These are phyloP conservation scores for Forpus xanthops DNA, from an alignment of 2,797 vertebrate genomes.

Conservation along the genomic window DNA sequence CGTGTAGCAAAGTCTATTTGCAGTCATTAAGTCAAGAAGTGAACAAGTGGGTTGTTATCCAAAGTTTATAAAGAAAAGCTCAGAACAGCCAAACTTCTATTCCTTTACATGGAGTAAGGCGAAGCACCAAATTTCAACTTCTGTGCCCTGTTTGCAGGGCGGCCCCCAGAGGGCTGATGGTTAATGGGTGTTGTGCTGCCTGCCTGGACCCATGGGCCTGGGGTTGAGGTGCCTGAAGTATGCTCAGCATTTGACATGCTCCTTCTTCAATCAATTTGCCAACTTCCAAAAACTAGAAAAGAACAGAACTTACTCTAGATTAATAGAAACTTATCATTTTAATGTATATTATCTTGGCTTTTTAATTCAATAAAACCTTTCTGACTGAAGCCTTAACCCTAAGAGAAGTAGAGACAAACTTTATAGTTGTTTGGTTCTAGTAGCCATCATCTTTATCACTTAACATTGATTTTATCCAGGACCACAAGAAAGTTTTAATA, in stretches of 20 bases:
- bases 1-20: not conserved
- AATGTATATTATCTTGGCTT: not conserved
- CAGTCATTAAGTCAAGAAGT: not conserved
- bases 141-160: not conserved
- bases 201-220: not conserved
- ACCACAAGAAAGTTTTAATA: not conserved
- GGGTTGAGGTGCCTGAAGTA: not conserved
- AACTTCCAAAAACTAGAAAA: not conserved
- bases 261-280: not conserved
- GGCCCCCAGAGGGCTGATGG: not conserved
- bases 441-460: not conserved
- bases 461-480: not conserved
- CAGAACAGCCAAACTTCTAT: not conserved
- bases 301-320: not conserved
- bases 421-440: not conserved
- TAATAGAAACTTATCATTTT: not conserved
- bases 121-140: not conserved
- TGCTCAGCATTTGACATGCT: not conserved
- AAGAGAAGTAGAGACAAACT: not conserved
- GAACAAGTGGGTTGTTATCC: not conserved
- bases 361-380: not conserved
- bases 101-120: not conserved
- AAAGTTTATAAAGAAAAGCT: not conserved
- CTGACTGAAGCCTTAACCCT: not conserved
- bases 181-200: not conserved